These are phyloP conservation scores for Eupeodes latifasciatus DNA, from an alignment of 2,888 invertebrate genomes.

Conservation along the genomic window DNA sequence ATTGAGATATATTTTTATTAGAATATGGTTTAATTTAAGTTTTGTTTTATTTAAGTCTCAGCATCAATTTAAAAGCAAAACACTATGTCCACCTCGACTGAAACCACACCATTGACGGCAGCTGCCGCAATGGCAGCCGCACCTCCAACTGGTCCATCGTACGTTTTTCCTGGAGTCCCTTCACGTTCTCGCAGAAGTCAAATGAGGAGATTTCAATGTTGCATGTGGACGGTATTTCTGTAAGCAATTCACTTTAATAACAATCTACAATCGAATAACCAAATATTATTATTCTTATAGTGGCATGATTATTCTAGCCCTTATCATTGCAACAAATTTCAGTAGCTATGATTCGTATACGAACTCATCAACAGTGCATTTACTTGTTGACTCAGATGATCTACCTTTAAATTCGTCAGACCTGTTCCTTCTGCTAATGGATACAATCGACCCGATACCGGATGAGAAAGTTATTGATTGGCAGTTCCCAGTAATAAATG, in stretches of 20 bases:
- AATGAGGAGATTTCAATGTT: slow-evolving; percentile 88
- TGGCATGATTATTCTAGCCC: slow-evolving; percentile 70
- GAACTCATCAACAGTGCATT: slow-evolving; percentile 41
- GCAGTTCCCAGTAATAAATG: slow-evolving; percentile 70
- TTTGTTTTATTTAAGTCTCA: neutral
- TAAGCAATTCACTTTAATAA: slow-evolving; percentile 84
- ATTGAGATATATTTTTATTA: no score
- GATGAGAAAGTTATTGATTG: slow-evolving; percentile 71
- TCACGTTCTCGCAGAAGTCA: slow-evolving; percentile 84
- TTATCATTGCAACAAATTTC: slow-evolving; percentile 75
- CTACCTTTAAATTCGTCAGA: slow-evolving; percentile 54
- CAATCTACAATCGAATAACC: neutral
- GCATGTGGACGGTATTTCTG: slow-evolving; percentile 88
- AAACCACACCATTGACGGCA: slow-evolving; percentile 85
- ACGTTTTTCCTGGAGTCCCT: slow-evolving; percentile 85
- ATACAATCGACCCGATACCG: slow-evolving; percentile 56
- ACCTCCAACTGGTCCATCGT: slow-evolving; percentile 83
- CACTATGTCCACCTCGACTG: slow-evolving; percentile 84
- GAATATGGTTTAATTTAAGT: neutral
- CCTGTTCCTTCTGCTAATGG: slow-evolving; percentile 44
- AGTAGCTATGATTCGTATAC: slow-evolving; percentile 46
- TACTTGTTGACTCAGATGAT: slow-evolving; percentile 18
- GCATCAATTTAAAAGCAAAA: neutral
- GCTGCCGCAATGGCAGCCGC: slow-evolving; percentile 81
- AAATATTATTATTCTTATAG: slow-evolving; percentile 54